Evolutionary conservation across 2,113 vertebrate genomes (phyloP).

Genomic region (Mystacornis crossleyi): DNA sequence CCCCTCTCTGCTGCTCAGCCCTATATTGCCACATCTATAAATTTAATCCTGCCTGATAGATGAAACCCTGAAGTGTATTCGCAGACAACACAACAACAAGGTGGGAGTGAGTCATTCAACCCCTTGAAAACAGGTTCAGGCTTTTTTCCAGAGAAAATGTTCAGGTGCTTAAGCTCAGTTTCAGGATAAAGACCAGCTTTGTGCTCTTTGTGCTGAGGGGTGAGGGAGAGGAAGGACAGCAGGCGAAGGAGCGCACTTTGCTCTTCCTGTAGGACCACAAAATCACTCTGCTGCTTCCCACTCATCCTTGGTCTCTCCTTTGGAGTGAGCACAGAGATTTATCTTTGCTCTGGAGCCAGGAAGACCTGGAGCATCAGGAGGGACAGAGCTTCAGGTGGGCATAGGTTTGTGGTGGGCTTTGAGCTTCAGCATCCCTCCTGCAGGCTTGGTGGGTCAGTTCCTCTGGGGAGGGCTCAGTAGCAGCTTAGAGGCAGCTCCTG

Average conservation of each 20-base stretch:
- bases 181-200: background rate
- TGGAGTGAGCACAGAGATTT: background rate
- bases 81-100: background rate
- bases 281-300: background rate
- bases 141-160: background rate
- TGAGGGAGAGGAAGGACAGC: background rate
- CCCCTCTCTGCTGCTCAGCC: background rate
- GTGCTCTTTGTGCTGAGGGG: background rate
- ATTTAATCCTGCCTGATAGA: background rate
- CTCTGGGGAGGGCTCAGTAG: background rate
- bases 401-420: background rate
- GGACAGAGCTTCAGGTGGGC: background rate
- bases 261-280: background rate
- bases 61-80: background rate
- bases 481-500: background rate
- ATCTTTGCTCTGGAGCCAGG: background rate
- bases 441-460: background rate
- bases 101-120: background rate
- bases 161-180: background rate
- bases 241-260: rapidly evolving
- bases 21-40: rapidly evolving
- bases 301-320: background rate
- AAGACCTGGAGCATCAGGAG: background rate
- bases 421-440: background rate
- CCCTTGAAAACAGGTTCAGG: background rate